These are phyloP conservation scores for Sesamia inferens DNA, from an alignment of 2,888 invertebrate genomes.

Conservation along the genomic window DNA sequence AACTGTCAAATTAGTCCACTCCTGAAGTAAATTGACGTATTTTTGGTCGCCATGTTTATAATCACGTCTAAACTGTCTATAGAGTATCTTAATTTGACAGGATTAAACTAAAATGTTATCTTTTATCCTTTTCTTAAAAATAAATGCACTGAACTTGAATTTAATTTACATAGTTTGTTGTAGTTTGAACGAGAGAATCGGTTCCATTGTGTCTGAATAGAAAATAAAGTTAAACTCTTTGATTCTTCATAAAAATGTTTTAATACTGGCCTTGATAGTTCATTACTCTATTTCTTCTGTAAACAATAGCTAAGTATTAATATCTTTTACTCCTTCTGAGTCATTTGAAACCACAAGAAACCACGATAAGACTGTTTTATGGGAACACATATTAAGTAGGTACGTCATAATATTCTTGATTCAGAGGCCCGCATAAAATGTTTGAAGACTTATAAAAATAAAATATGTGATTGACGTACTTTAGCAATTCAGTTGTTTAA, in stretches of 20 bases:
- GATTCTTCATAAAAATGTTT: constrained; percentile 28
- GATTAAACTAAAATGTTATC: too few relatives aligned
- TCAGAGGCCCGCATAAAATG: constrained; percentile 43
- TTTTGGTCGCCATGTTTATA: too few relatives aligned
- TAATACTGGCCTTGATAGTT: constrained; percentile 44
- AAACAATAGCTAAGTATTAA: constrained; percentile 40
- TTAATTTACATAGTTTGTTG: too few relatives aligned
- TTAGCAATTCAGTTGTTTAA: constrained; percentile 20
- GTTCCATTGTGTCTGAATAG: constrained; percentile 9
- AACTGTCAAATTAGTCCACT: too few relatives aligned
- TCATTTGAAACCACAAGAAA: constrained; percentile 58
- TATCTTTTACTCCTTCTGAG: constrained; percentile 43
- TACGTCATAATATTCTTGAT: constrained; percentile 40
- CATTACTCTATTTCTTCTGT: constrained; percentile 38
- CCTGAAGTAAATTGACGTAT: too few relatives aligned
- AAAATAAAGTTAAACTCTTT: constrained; percentile 13
- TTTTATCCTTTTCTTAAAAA: too few relatives aligned
- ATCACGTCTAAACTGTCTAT: too few relatives aligned
- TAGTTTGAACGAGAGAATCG: too few relatives aligned
- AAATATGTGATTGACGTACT: constrained; percentile 35
- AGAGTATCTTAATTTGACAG: too few relatives aligned
- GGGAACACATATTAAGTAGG: constrained; percentile 28
- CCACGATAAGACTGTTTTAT: constrained; percentile 48
- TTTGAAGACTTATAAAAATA: constrained; percentile 33
- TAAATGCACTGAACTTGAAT: too few relatives aligned